Evolutionary conservation across 2,113 vertebrate genomes (phyloP).

Genomic region (Ramphastos sulfuratus): DNA sequence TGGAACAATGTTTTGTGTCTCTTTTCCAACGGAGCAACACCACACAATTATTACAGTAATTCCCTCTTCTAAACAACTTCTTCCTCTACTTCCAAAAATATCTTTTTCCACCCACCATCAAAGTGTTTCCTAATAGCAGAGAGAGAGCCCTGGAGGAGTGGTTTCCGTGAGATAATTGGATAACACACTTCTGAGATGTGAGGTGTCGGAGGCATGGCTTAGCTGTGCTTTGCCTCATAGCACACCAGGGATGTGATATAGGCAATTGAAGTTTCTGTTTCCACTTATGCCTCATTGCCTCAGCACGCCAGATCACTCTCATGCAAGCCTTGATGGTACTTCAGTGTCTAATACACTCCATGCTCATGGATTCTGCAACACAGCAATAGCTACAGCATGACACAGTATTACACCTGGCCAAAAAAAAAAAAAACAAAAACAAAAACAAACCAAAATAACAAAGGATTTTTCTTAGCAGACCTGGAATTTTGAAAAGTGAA

Average conservation of each 20-base stretch:
- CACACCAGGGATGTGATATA: background rate
- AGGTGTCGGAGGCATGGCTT: constrained; percentile 9
- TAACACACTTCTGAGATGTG: constrained; percentile 20
- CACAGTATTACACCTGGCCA: background rate
- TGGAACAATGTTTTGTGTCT: background rate
- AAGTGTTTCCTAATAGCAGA: constrained; percentile 42
- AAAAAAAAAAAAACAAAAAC: background rate
- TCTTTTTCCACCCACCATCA: constrained; percentile 23
- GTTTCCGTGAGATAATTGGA: constrained; percentile 49
- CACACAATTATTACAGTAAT: background rate
- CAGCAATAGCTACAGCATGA: background rate
- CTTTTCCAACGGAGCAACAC: background rate
- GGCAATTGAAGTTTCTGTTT: constrained; percentile 27
- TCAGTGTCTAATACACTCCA: constrained; percentile 5
- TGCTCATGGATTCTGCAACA: background rate
- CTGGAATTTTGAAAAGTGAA: background rate
- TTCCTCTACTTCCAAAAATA: constrained; percentile 44
- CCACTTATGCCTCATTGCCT: constrained; percentile 40
- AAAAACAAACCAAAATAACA: background rate
- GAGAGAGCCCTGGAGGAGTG: background rate
- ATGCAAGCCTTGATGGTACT: constrained; percentile 6
- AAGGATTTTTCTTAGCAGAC: background rate
- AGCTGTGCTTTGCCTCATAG: constrained; percentile 51
- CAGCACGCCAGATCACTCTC: constrained; percentile 5
- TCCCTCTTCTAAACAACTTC: constrained; percentile 21